These are phyloP conservation scores for Gracilinanus agilis DNA, from an alignment of 2,113 vertebrate species.

Conservation along the genomic window DNA sequence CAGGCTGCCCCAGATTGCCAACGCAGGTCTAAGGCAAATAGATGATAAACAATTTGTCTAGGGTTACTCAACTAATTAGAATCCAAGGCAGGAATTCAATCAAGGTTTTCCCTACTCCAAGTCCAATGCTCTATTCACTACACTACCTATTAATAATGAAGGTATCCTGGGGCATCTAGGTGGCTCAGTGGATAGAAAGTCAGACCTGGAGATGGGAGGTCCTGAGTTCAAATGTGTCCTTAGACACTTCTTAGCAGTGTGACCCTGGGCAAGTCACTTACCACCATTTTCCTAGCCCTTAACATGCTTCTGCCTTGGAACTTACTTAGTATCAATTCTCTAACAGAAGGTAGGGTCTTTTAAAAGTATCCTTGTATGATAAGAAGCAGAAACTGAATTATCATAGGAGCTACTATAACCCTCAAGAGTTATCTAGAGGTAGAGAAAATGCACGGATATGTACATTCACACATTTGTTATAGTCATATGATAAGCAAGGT, in stretches of 20 bases:
- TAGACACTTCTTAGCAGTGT: too few species aligned
- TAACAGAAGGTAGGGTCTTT: too few species aligned
- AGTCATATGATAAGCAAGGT: background rate
- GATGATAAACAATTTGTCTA: background rate
- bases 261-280: too few species aligned
- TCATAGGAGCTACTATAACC: background rate
- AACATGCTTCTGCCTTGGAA: too few species aligned
- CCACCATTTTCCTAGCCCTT: too few species aligned
- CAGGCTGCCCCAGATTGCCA: too few species aligned
- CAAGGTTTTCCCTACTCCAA: background rate
- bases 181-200: too few species aligned
- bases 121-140: background rate
- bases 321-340: too few species aligned
- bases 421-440: background rate
- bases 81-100: background rate
- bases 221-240: too few species aligned
- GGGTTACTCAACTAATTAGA: background rate
- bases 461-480: background rate
- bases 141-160: background rate
- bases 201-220: too few species aligned
- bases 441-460: background rate
- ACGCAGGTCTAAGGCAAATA: background rate
- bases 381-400: background rate
- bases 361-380: background rate
- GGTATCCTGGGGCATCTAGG: background rate